Evolutionary conservation across 2,888 invertebrate species (phyloP).

Genomic region (Ormia ochracea): DNA sequence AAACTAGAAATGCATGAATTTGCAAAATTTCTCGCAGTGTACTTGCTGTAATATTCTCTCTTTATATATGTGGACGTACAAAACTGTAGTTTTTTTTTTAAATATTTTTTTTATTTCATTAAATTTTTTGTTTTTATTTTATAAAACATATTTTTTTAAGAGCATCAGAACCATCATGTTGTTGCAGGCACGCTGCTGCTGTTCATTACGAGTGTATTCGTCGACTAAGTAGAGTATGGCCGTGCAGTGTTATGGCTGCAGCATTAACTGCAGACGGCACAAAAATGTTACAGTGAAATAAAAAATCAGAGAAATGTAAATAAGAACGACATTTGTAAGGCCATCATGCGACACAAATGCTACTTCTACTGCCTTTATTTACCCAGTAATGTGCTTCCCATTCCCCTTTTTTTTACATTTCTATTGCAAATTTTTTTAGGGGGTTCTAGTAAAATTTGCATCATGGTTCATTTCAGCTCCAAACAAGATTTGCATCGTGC

Average conservation of each 20-base stretch:
- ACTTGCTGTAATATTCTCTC: not conserved
- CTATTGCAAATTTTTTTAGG: not conserved
- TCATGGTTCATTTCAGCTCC: constrained; percentile 43
- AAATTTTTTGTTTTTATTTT: constrained; percentile 41
- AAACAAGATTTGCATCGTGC: constrained; percentile 54
- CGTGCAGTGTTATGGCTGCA: not conserved
- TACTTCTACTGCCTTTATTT: constrained; percentile 46
- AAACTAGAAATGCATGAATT: no score
- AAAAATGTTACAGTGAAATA: constrained; percentile 7
- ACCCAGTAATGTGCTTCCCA: constrained; percentile 48
- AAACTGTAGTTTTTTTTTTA: constrained; percentile 21
- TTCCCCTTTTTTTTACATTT: constrained; percentile 6
- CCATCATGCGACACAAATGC: constrained; percentile 56
- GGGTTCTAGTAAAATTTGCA: constrained; percentile 16
- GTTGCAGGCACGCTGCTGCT: constrained; percentile 10
- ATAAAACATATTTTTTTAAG: constrained; percentile 52
- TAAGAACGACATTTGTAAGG: constrained; percentile 54
- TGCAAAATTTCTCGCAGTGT: constrained; percentile 12
- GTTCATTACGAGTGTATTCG: constrained; percentile 20
- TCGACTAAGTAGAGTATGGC: constrained; percentile 2
- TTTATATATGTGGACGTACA: constrained; percentile 8
- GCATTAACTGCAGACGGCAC: constrained; percentile 13
- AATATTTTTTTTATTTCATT: not conserved
- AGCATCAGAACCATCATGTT: constrained; percentile 25
- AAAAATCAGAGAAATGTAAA: constrained; percentile 29